A percentile compares a stretch with the other conserved stretches of the same genome.
These are phyloP conservation scores for Pyxicephalus adspersus DNA, from an alignment of 2,113 vertebrate genomes.

Conservation along the genomic window DNA sequence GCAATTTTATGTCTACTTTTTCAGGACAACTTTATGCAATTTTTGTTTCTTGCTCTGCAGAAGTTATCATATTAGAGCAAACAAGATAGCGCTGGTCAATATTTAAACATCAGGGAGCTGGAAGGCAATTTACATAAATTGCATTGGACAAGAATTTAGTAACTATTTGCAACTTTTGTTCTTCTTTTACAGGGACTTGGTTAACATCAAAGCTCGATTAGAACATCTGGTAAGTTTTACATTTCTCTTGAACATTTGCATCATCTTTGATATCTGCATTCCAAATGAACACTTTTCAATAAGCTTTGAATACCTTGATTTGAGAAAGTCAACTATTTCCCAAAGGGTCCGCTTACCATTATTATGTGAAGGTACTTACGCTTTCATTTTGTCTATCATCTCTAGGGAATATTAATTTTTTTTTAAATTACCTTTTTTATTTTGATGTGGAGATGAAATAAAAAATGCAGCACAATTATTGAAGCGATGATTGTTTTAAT, in stretches of 20 bases:
- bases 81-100: conserved; percentile 30
- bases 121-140: conserved; percentile 57
- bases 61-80: not conserved
- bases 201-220: conserved; percentile 90
- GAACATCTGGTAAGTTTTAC: conserved; percentile 98
- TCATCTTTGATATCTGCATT: conserved; percentile 90
- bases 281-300: conserved; percentile 86
- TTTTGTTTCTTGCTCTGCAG: not conserved
- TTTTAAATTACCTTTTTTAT: conserved; percentile 76
- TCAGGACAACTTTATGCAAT: not conserved
- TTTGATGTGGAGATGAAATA: conserved; percentile 84
- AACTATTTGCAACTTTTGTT: conserved; percentile 84
- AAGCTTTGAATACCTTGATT: conserved; percentile 83
- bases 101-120: conserved; percentile 31
- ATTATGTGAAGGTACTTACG: conserved; percentile 80
- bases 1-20: not conserved
- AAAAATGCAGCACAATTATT: conserved; percentile 71
- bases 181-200: conserved; percentile 88
- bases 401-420: conserved; percentile 79
- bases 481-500: conserved; percentile 80
- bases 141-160: conserved; percentile 73
- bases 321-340: conserved; percentile 82
- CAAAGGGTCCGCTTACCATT: conserved; percentile 79
- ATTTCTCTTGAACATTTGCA: conserved; percentile 86
- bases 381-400: conserved; percentile 82